These are phyloP conservation scores for Thaleichthys pacificus DNA, from an alignment of 2,797 vertebrate genomes.

Conservation along the genomic window DNA sequence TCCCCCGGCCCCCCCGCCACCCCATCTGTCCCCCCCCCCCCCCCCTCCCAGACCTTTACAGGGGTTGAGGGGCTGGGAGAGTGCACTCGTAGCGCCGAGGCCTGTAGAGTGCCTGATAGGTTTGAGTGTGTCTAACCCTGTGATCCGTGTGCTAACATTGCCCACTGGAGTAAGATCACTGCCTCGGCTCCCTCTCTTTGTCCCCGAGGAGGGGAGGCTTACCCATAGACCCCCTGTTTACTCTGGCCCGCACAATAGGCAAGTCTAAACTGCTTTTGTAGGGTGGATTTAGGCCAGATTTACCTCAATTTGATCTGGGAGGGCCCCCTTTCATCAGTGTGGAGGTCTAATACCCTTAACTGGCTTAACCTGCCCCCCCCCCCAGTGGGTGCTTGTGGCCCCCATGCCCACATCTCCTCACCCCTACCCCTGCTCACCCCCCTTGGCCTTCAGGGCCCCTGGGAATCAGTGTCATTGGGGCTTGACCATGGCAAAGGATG, in stretches of 20 bases:
- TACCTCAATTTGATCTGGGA: constrained; percentile 83
- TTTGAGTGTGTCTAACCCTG: constrained; percentile 74
- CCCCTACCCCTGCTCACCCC: constrained; percentile 30
- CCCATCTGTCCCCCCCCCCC: background rate
- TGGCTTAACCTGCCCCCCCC: constrained; percentile 82
- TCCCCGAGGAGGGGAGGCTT: constrained; percentile 72
- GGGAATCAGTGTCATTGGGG: constrained; percentile 59
- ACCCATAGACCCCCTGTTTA: constrained; percentile 80
- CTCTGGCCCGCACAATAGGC: constrained; percentile 78
- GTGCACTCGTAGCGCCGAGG: constrained; percentile 49
- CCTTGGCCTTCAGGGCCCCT: constrained; percentile 41
- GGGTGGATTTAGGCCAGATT: constrained; percentile 84
- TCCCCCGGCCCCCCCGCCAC: background rate
- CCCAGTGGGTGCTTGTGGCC: constrained; percentile 64
- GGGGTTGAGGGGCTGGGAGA: constrained; percentile 67
- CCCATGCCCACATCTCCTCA: constrained; percentile 59
- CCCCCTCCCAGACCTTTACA: constrained; percentile 54
- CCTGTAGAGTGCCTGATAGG: constrained; percentile 70
- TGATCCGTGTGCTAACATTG: constrained; percentile 75
- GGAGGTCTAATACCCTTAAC: constrained; percentile 89
- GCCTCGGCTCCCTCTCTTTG: constrained; percentile 64
- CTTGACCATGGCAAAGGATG: constrained; percentile 61
- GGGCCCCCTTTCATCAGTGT: constrained; percentile 84
- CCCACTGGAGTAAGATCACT: constrained; percentile 73
- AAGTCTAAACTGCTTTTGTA: constrained; percentile 82